These are phyloP conservation scores for Noctua comes DNA, from an alignment of 2,888 invertebrate genomes.

Conservation along the genomic window DNA sequence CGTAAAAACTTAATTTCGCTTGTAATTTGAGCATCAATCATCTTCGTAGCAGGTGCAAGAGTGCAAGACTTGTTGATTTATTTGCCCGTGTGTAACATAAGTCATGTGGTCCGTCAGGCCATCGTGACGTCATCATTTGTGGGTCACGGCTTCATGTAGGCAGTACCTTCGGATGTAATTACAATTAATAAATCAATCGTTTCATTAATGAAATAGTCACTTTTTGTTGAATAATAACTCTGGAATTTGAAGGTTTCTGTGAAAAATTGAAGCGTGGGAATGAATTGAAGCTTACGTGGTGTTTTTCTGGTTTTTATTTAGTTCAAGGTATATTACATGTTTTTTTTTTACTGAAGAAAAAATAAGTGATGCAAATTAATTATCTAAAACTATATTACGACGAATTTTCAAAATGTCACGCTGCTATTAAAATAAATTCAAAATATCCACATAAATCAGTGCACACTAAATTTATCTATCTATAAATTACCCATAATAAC, in stretches of 20 bases:
- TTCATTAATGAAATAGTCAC: slow-evolving; percentile 18
- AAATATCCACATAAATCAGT: slow-evolving; percentile 52
- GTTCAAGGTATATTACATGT: slow-evolving; percentile 13
- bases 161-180: slow-evolving; percentile 60
- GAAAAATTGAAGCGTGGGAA: neutral
- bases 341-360: slow-evolving; percentile 1
- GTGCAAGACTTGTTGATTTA: slow-evolving; percentile 20
- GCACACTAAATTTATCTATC: slow-evolving; percentile 21
- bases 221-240: slow-evolving; percentile 21
- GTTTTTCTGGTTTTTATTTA: slow-evolving; percentile 15
- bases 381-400: neutral
- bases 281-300: neutral
- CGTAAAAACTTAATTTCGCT: slow-evolving; percentile 41
- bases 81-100: slow-evolving; percentile 60
- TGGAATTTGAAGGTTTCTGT: neutral
- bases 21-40: slow-evolving; percentile 54
- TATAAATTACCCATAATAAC: slow-evolving; percentile 61
- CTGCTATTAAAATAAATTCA: slow-evolving; percentile 34
- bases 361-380: slow-evolving; percentile 4
- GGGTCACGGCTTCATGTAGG: slow-evolving; percentile 81
- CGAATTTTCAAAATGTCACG: slow-evolving; percentile 17
- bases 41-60: slow-evolving; percentile 38
- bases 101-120: slow-evolving; percentile 41
- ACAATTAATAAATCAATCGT: slow-evolving; percentile 60
- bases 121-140: slow-evolving; percentile 81